Percentiles rank a stretch among this genome's conserved stretches.
phyloP scores from a whole-genome alignment of 2,113 vertebrate genomes.

The Dicerorhinus sumatrensis region DNA sequence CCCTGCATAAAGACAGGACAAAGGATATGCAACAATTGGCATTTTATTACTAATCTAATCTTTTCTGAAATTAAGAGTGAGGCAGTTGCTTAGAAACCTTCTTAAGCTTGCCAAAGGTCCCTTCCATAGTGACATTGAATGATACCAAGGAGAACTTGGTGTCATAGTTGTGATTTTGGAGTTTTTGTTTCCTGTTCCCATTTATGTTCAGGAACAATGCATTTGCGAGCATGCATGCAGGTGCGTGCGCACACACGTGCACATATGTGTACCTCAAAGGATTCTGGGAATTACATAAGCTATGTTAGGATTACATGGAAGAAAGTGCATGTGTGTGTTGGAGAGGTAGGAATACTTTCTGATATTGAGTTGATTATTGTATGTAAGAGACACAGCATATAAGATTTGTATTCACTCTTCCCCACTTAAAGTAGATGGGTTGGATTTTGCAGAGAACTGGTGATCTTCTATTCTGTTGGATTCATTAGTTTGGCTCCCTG shows the following conservation, averaged over 20 bases:
- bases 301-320: background rate
- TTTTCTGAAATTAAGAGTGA: slow-evolving; percentile 15
- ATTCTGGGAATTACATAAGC: background rate
- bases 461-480: background rate
- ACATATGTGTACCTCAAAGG: background rate
- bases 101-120: background rate
- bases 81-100: background rate
- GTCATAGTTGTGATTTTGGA: slow-evolving; percentile 14
- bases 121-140: background rate
- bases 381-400: background rate
- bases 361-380: background rate
- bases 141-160: background rate
- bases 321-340: background rate
- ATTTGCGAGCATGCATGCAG: background rate
- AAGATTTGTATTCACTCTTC: slow-evolving; percentile 13
- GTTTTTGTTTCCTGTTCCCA: background rate
- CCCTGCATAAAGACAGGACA: background rate
- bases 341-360: slow-evolving; percentile 7
- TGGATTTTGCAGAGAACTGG: slow-evolving; percentile 25
- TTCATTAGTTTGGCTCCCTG: background rate
- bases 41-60: slow-evolving; percentile 24
- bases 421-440: background rate
- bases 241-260: too few species aligned
- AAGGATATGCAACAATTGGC: background rate
- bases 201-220: background rate